A percentile compares a stretch with the other conserved stretches of the same genome.
Evolutionary conservation across 2,888 invertebrate genomes (phyloP).

Genomic region (Lasioglossum calceatum): DNA sequence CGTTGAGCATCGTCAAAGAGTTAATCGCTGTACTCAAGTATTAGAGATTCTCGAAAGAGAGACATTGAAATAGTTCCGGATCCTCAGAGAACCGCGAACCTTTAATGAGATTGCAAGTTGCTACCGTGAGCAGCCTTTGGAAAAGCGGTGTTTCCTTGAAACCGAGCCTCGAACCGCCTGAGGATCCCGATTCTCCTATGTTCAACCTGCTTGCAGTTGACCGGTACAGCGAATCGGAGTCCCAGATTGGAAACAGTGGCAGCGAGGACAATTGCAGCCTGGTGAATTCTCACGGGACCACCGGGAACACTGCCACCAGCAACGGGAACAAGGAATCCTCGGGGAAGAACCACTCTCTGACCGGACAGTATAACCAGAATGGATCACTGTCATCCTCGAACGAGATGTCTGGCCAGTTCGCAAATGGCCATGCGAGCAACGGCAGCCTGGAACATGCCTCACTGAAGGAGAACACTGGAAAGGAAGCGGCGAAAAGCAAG

Average conservation of each 20-base stretch:
- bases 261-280: constrained; percentile 85
- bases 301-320: constrained; percentile 75
- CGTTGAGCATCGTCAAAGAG: not conserved
- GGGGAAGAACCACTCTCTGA: constrained; percentile 82
- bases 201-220: constrained; percentile 87
- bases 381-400: constrained; percentile 77
- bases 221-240: constrained; percentile 94
- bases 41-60: not conserved
- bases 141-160: constrained; percentile 18
- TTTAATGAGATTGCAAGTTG: not conserved
- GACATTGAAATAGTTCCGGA: not conserved
- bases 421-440: constrained; percentile 82
- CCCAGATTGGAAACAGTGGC: constrained; percentile 88
- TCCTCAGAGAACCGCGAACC: not conserved
- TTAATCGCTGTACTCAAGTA: not conserved
- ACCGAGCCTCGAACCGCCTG: not conserved
- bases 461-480: constrained; percentile 83
- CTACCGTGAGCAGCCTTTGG: not conserved
- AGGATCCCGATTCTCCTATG: constrained; percentile 48
- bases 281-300: constrained; percentile 74
- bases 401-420: constrained; percentile 77
- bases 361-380: constrained; percentile 80
- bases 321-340: constrained; percentile 81
- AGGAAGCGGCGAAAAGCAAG: constrained; percentile 84
- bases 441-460: constrained; percentile 89